phyloP scores from a whole-genome alignment of 37 sponge, comb jelly and placozoan genomes.

The Haliclona indistincta region DNA sequence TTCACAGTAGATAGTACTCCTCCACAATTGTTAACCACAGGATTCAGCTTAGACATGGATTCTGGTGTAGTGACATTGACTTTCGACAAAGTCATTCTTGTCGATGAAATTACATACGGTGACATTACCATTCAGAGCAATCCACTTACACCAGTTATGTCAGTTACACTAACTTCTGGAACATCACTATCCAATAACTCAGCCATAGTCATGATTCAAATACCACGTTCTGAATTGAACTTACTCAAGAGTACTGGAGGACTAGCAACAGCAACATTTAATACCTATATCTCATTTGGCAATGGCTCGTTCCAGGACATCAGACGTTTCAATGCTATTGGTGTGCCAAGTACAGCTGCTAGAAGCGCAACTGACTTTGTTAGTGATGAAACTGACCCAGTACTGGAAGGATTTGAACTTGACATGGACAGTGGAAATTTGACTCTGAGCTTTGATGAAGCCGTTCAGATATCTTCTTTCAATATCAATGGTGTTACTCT shows the following conservation, averaged over 20 bases:
- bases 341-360: conserved; percentile 29
- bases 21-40: conserved; percentile 45
- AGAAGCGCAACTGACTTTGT: conserved; percentile 32
- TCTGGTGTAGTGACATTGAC: conserved; percentile 65
- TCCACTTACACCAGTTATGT: not conserved
- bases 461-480: conserved; percentile 60
- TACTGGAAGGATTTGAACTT: conserved; percentile 26
- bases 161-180: conserved; percentile 52
- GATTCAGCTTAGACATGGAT: conserved; percentile 76
- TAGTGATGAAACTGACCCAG: conserved; percentile 50
- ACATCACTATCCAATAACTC: conserved; percentile 42
- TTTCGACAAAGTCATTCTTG: conserved; percentile 69
- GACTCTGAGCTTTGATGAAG: conserved; percentile 78
- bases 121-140: conserved; percentile 64
- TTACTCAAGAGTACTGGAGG: conserved; percentile 51
- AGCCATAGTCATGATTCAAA: conserved; percentile 32
- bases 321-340: conserved; percentile 29
- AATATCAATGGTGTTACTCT: conserved; percentile 43
- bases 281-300: conserved; percentile 64
- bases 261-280: conserved; percentile 23
- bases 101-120: conserved; percentile 37
- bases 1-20: conserved; percentile 56
- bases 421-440: conserved; percentile 77
- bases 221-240: conserved; percentile 65
- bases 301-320: conserved; percentile 40